Percentiles rank a stretch among this genome's conserved stretches.
Conservation (phyloP, 2,797 vertebrate species). For the Toxotes lorentzi region DNA sequence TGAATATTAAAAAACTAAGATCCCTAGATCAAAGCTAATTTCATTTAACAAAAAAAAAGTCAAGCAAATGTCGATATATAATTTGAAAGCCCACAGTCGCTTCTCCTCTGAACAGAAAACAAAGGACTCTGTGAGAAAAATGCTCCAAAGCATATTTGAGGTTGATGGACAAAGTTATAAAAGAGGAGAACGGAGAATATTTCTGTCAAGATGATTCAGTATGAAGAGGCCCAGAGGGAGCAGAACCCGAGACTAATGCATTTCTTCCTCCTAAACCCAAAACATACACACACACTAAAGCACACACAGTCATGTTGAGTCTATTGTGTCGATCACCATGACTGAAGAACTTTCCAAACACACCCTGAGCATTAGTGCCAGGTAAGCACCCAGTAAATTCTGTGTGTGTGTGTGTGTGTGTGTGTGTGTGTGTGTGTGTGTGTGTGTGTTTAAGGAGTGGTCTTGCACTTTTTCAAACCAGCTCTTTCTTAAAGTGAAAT, state of each 20-base stretch:
- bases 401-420: slow-evolving; percentile 27
- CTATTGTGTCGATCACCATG: slow-evolving; percentile 65
- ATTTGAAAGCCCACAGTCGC: slow-evolving; percentile 1
- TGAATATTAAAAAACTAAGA: neutral
- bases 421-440: neutral
- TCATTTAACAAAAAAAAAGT: neutral
- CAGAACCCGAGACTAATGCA: slow-evolving; percentile 54
- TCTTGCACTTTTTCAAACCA: neutral
- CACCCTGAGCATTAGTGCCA: slow-evolving; percentile 26
- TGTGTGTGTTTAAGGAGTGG: neutral
- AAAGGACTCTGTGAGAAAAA: slow-evolving; percentile 29
- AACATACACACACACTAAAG: slow-evolving; percentile 46
- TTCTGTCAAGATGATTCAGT: slow-evolving; percentile 55
- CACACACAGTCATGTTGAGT: slow-evolving; percentile 64
- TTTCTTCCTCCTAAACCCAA: slow-evolving; percentile 62
- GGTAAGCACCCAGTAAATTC: slow-evolving; percentile 29
- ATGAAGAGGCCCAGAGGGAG: slow-evolving; percentile 52
- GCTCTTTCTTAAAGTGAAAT: neutral
- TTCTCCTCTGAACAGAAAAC: slow-evolving; percentile 4
- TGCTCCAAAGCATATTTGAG: slow-evolving; percentile 52
- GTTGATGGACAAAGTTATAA: slow-evolving; percentile 47
- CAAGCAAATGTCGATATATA: slow-evolving; percentile 6
- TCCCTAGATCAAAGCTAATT: neutral
- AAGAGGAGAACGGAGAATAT: slow-evolving; percentile 48
- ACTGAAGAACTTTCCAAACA: slow-evolving; percentile 59